Evolutionary conservation across 2,888 invertebrate genomes (phyloP).

Genomic region (Malachius bipustulatus): DNA sequence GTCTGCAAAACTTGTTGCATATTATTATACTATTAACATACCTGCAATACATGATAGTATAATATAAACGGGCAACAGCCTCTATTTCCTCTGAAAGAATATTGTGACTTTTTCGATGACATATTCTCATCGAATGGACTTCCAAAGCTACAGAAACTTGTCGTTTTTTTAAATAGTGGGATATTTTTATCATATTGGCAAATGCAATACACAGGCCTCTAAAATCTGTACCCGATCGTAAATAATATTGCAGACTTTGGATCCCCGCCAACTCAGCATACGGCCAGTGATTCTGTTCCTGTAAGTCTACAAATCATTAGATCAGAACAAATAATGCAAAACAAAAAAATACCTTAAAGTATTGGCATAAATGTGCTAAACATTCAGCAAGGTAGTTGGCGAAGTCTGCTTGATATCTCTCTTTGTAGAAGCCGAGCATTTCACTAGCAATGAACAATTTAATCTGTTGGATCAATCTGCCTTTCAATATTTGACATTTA

Average conservation of each 20-base stretch:
- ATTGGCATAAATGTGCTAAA: constrained; percentile 27
- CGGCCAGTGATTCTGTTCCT: constrained; percentile 27
- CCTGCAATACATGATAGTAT: not conserved
- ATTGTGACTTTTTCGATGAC: constrained; percentile 25
- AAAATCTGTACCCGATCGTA: constrained; percentile 40
- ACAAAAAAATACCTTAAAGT: constrained; percentile 1
- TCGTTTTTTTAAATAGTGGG: constrained; percentile 25
- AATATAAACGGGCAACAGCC: constrained; percentile 26
- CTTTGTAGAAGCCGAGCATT: constrained; percentile 19
- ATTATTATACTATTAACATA: too few species aligned
- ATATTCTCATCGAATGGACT: constrained; percentile 30
- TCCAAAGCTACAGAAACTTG: constrained; percentile 28
- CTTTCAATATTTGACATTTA: constrained; percentile 20
- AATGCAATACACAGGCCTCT: constrained; percentile 39
- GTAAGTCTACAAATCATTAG: constrained; percentile 6
- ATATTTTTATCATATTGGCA: constrained; percentile 37
- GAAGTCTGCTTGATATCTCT: constrained; percentile 30
- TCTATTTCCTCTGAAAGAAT: constrained; percentile 34
- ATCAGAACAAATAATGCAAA: not conserved
- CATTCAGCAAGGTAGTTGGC: constrained; percentile 34
- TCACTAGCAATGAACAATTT: constrained; percentile 24
- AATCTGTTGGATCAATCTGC: constrained; percentile 24
- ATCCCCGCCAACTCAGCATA: constrained; percentile 43
- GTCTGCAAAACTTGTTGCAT: too few species aligned
- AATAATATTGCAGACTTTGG: constrained; percentile 41